phyloP scores from a whole-genome alignment of 2,113 vertebrate genomes.

The Oryctolagus cuniculus region mOryCun1.1 NC_091435.1:11180501-11181000 shows the following conservation, averaged over 20 bases:
- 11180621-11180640: not conserved
- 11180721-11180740: no score
- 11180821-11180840: rapidly evolving
- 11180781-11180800: rapidly evolving
- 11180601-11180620: rapidly evolving
- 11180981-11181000: rapidly evolving
- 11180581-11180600: not conserved
- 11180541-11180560: not conserved
- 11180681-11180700: not conserved
- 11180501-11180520: not conserved
- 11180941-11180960: not conserved
- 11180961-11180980: not conserved
- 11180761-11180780: not conserved
- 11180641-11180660: not conserved
- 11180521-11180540: not conserved
- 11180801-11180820: not conserved
- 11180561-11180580: not conserved
- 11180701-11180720: not conserved
- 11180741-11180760: no score
- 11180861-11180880: rapidly evolving
- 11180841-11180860: not conserved
- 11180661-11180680: no score
- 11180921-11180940: rapidly evolving
- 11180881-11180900: not conserved
- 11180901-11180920: rapidly evolving